phyloP scores from a whole-genome alignment of 2,888 invertebrate species.

The Frankliniella intonsa region DNA sequence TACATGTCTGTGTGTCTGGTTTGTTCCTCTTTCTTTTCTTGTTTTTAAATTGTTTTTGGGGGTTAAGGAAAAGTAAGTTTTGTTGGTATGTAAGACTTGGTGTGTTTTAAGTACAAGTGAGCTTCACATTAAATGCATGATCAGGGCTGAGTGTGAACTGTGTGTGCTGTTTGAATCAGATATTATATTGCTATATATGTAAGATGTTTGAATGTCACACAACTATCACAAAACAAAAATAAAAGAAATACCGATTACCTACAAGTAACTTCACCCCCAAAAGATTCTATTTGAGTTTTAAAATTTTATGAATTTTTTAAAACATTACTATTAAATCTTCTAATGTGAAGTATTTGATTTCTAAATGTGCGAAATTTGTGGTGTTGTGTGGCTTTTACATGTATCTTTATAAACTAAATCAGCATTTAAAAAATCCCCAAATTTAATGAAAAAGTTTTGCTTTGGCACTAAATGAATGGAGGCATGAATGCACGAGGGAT shows the following conservation, averaged over 20 bases:
- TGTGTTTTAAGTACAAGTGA: not conserved
- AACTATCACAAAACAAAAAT: not conserved
- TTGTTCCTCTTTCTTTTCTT: not conserved
- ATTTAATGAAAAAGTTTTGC: not conserved
- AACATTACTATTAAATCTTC: not conserved
- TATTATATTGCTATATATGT: not conserved
- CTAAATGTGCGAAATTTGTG: slow-evolving; percentile 20
- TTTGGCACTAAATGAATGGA: not conserved
- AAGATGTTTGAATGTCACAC: not conserved
- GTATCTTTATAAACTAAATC: not conserved
- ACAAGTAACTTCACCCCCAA: not conserved
- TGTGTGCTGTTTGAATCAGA: not conserved
- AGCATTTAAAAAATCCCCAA: not conserved
- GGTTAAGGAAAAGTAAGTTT: not conserved
- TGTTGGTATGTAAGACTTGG: slow-evolving; percentile 4
- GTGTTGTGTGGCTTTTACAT: not conserved
- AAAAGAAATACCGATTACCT: not conserved
- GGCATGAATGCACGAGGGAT: slow-evolving; percentile 15
- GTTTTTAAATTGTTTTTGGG: not conserved
- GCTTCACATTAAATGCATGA: slow-evolving; percentile 8
- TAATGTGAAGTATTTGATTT: not conserved
- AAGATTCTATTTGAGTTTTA: not conserved
- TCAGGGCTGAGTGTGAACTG: not conserved
- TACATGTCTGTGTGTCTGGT: slow-evolving; percentile 11
- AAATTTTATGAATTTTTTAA: not conserved